phyloP scores from a whole-genome alignment of 2,888 invertebrate genomes.

The Dicycla oo region DNA sequence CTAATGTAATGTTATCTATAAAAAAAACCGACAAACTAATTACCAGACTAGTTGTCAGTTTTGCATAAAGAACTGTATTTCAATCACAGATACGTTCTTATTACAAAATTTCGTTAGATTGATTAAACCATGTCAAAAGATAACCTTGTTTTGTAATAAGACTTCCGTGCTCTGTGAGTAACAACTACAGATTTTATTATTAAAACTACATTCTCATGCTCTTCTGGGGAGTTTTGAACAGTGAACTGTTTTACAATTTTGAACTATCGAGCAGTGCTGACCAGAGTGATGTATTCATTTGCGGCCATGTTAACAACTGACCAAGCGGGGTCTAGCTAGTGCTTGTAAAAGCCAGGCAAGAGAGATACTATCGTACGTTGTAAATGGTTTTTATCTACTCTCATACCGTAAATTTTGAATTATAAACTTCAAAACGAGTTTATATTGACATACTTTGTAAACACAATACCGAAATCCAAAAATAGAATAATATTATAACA shows the following conservation, averaged over 20 bases:
- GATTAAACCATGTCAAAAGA: too few relatives aligned
- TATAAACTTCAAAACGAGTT: too few relatives aligned
- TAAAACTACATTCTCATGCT: background rate
- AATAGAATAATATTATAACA: too few relatives aligned
- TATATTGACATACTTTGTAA: too few relatives aligned
- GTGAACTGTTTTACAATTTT: constrained; percentile 29
- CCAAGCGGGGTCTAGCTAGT: background rate
- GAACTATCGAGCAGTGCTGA: constrained; percentile 8
- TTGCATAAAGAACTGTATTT: too few relatives aligned
- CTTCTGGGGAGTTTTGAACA: too few relatives aligned
- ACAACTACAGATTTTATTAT: background rate
- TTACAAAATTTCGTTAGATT: too few relatives aligned
- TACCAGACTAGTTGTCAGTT: background rate
- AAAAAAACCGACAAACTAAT: background rate
- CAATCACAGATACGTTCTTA: too few relatives aligned
- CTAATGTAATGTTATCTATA: too few relatives aligned
- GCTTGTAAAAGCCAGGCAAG: background rate
- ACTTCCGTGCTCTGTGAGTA: background rate
- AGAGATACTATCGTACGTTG: background rate
- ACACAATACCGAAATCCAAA: too few relatives aligned
- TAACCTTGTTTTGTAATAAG: background rate
- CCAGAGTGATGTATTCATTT: constrained; percentile 24
- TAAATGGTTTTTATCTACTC: background rate
- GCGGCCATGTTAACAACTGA: constrained; percentile 43
- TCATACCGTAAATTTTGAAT: too few relatives aligned